Base-by-base conservation (phyloP, 1,140 invertebrate genomes). In the Cataglyphis hispanica region DNA sequence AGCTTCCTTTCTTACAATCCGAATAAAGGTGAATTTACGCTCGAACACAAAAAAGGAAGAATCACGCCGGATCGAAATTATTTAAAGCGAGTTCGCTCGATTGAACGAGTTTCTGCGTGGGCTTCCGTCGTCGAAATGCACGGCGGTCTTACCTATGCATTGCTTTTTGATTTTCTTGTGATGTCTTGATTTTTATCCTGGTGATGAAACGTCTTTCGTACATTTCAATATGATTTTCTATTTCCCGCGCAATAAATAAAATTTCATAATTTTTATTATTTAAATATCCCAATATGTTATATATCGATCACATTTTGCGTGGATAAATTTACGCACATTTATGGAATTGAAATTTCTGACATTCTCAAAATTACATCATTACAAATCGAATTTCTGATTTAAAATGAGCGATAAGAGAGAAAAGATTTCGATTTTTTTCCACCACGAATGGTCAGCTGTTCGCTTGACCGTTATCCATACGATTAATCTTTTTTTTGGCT, bases 21-120 rank as follows among this genome's bases (percentile, higher is more conserved):
- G 34, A 19, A 19, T 60, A 43, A 81, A 81, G 78, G 50, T 37
- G 37, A 56, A 27, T 81, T 72, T 72, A 58, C 67, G 67, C 37
- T 83, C 70, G 31, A 83, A 22, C 78, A 37, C 19, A 34, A 46
- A 46, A 46, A 46, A 46, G 13, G 43, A 46, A 58, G 34, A 50
- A 70, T 81, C 64, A n/a, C 37, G 37, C 50, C 37, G 67, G 22
- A 60, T 72, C 43, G 60, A 19, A 72, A 83, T 83, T 60, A 60
- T 83, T n/a, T 37, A 60, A 22, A 60, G 37, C 46, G 78, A 53
- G 58, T 40, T 13, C 43, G 19, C 19, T 19, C 63, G 43, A 67
- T 43, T 10, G 43, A 25, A 19, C 16, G 76, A 56, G 31, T 43
- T 81, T 60, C 70, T 81, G 25, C 37, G 40, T 22, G 4, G n/a